phyloP scores from a whole-genome alignment of 2,797 vertebrate genomes.

The Sciurus vulgaris region DNA sequence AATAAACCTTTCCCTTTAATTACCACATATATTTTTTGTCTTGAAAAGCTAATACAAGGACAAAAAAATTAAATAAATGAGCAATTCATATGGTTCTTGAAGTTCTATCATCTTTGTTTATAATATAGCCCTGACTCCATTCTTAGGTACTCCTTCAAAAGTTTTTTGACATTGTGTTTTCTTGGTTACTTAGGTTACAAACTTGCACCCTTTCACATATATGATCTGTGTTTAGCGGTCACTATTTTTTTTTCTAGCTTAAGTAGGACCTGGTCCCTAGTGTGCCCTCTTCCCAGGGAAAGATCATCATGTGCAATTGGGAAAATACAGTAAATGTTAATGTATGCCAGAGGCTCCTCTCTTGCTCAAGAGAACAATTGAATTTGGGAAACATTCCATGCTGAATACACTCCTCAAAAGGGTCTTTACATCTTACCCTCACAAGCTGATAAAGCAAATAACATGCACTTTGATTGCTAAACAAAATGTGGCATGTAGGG shows the following conservation, averaged over 20 bases:
- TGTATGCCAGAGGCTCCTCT: background rate
- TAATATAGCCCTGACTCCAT: background rate
- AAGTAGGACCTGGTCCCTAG: background rate
- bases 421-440: background rate
- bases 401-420: conserved; percentile 37
- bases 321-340: background rate
- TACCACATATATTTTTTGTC: background rate
- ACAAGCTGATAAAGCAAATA: conserved; percentile 6
- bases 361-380: background rate
- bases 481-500: background rate
- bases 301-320: background rate
- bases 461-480: background rate
- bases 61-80: background rate
- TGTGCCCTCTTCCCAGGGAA: background rate
- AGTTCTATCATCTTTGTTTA: background rate
- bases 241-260: background rate
- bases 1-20: background rate
- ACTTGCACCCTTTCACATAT: background rate
- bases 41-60: background rate
- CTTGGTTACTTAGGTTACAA: background rate
- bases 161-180: background rate
- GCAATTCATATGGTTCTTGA: background rate
- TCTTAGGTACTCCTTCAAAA: conserved; percentile 10
- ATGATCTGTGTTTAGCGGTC: background rate
- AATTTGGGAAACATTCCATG: background rate